phyloP scores from a whole-genome alignment of 2,797 vertebrate genomes.

The Hafferia zeledoni region DNA sequence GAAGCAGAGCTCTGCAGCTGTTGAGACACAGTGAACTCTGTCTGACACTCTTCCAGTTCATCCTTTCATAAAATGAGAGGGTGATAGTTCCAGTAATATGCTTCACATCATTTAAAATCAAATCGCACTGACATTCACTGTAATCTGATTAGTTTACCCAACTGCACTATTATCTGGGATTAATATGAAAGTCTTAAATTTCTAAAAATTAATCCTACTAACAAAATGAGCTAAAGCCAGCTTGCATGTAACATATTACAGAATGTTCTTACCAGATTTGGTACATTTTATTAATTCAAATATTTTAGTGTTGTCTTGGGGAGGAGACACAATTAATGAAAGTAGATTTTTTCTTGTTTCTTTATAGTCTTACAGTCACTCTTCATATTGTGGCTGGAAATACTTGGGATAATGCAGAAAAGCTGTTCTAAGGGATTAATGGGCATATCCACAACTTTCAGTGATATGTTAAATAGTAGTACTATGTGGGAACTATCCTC shows the following conservation, averaged over 20 bases:
- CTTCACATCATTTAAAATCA: not conserved
- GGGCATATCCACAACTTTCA: not conserved
- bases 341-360: not conserved
- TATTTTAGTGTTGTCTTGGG: not conserved
- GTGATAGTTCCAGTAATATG: not conserved
- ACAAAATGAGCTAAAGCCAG: conserved; percentile 4
- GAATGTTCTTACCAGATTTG: not conserved
- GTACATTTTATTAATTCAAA: not conserved
- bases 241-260: not conserved
- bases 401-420: not conserved
- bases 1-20: not conserved
- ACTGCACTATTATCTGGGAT: conserved; percentile 36
- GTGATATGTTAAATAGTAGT: not conserved
- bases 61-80: not conserved
- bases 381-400: not conserved
- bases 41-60: not conserved
- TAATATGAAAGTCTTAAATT: not conserved
- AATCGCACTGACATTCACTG: not conserved
- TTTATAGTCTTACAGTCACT: not conserved
- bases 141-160: conserved; percentile 40
- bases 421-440: not conserved
- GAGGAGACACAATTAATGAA: not conserved
- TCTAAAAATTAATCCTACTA: conserved; percentile 38
- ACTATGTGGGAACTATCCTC: not conserved
- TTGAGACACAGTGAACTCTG: not conserved